phyloP scores from a whole-genome alignment of 2,888 invertebrate species.

The Fissipunctia ypsillon region DNA sequence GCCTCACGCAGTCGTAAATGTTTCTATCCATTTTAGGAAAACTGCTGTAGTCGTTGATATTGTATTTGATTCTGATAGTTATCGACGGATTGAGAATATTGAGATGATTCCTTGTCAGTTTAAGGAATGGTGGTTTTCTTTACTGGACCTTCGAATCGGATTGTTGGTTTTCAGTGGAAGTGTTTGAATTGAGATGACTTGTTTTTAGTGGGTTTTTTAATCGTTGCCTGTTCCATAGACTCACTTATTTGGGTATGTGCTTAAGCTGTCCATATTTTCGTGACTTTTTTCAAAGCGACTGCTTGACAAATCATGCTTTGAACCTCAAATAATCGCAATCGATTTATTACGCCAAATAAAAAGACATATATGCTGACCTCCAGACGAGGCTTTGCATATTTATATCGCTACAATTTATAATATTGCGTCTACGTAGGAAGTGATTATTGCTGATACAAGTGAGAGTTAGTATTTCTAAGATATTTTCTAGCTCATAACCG shows the following conservation, averaged over 20 bases:
- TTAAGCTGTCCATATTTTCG: neutral
- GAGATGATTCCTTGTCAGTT: slow-evolving; percentile 18
- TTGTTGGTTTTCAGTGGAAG: neutral
- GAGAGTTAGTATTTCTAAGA: slow-evolving; percentile 53
- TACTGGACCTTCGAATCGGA: slow-evolving; percentile 3
- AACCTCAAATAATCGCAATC: neutral
- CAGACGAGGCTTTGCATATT: slow-evolving; percentile 26
- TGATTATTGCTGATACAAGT: slow-evolving; percentile 31
- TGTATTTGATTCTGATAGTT: slow-evolving; percentile 35
- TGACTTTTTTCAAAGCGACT: neutral
- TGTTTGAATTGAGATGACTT: neutral
- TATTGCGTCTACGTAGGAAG: neutral
- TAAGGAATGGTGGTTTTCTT: neutral
- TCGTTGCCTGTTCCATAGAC: neutral
- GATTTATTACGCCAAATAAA: slow-evolving; percentile 14
- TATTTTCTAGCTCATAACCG: slow-evolving; percentile 56
- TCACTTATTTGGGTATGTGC: neutral
- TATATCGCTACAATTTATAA: neutral
- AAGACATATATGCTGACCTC: neutral
- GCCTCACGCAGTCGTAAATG: slow-evolving; percentile 50
- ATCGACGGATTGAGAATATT: slow-evolving; percentile 2
- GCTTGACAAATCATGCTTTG: neutral
- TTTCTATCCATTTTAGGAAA: slow-evolving; percentile 46
- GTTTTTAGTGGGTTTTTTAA: neutral
- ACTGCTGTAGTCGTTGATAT: slow-evolving; percentile 41